Conservation (phyloP, 2,888 invertebrate species). For the Stenodema calcarata region DNA sequence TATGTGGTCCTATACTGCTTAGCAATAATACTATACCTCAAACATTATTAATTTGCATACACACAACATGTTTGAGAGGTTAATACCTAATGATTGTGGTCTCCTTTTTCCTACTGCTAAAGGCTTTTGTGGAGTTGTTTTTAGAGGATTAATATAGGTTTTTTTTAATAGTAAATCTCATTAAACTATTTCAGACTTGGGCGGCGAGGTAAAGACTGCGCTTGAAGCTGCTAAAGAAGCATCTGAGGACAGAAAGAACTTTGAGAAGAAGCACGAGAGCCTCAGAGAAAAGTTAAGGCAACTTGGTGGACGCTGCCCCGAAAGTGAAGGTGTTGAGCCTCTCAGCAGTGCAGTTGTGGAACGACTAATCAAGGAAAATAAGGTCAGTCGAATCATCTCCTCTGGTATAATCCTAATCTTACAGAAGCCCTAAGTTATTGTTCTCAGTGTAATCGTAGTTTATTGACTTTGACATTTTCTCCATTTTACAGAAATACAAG, state of each 20-base stretch:
- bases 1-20: no score
- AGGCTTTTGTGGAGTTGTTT: no score
- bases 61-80: no score
- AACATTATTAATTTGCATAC: no score
- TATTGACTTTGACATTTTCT: background rate
- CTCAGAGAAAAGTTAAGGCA: conserved; percentile 78
- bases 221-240: conserved; percentile 53
- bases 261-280: conserved; percentile 80
- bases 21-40: no score
- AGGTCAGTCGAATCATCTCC: conserved; percentile 25
- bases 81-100: no score
- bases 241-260: conserved; percentile 58
- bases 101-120: no score
- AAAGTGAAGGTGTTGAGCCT: conserved; percentile 68
- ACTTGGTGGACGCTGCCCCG: conserved; percentile 50
- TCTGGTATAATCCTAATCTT: background rate
- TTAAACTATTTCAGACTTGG: conserved; percentile 40
- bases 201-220: conserved; percentile 43
- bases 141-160: no score
- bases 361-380: conserved; percentile 61
- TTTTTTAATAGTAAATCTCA: background rate
- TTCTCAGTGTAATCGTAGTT: no score
- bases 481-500: conserved; percentile 67
- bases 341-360: conserved; percentile 83
- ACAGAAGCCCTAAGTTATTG: no score